Evolutionary conservation across 2,888 invertebrate species (phyloP).

Genomic region (Habroteleia sp.): DNA sequence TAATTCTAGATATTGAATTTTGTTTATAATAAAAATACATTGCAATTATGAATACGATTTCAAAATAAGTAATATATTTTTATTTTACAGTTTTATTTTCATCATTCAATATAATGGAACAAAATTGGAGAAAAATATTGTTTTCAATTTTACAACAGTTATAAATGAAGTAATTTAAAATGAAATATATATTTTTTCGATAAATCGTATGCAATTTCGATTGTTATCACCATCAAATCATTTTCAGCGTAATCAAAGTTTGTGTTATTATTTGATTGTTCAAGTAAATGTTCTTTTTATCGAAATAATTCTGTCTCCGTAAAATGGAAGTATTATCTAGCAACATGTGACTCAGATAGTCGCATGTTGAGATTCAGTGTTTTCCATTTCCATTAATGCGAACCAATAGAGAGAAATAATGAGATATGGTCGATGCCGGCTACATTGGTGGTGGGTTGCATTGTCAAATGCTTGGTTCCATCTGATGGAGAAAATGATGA

Average conservation of each 20-base stretch:
- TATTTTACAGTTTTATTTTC: no score
- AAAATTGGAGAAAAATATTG: no score
- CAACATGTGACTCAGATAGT: constrained; percentile 56
- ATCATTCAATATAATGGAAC: no score
- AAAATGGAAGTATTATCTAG: constrained; percentile 50
- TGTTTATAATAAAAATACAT: no score
- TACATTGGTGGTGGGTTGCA: constrained; percentile 53
- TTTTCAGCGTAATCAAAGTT: constrained; percentile 5
- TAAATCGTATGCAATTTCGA: not conserved
- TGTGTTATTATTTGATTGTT: constrained; percentile 30
- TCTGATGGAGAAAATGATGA: constrained; percentile 60
- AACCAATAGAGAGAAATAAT: constrained; percentile 65
- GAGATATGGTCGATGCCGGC: constrained; percentile 64
- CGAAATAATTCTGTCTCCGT: constrained; percentile 25
- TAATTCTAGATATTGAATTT: no score
- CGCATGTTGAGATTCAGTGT: constrained; percentile 60
- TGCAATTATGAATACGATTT: no score
- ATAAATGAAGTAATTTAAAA: constrained; percentile 2
- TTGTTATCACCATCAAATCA: not conserved
- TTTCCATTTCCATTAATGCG: constrained; percentile 66
- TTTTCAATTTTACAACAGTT: no score
- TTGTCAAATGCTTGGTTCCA: constrained; percentile 54
- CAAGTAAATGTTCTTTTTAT: constrained; percentile 47
- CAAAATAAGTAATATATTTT: no score
- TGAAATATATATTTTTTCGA: not conserved